A percentile compares a stretch with the other conserved stretches of the same genome.
Conservation (phyloP, 2,113 vertebrate species). For the Pelobates fuscus region DNA sequence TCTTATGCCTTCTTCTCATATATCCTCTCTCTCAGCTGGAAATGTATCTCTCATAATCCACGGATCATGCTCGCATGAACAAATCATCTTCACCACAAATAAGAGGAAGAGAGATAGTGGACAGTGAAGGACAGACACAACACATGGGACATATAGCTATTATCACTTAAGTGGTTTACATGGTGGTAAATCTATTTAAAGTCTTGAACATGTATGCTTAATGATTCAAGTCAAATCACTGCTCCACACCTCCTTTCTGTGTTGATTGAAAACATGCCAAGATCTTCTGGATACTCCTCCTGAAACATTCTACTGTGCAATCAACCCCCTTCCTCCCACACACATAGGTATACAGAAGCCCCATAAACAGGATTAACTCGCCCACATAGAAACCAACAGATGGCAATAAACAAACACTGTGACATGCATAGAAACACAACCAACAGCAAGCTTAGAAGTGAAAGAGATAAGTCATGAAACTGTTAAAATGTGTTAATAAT, state of each 20-base stretch:
- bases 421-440: neutral
- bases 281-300: slow-evolving; percentile 11
- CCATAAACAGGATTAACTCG: slow-evolving; percentile 26
- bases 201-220: slow-evolving; percentile 8
- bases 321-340: slow-evolving; percentile 14
- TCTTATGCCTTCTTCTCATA: slow-evolving; percentile 13
- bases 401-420: slow-evolving; percentile 26
- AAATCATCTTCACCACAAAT: slow-evolving; percentile 1
- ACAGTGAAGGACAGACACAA: neutral
- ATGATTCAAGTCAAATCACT: slow-evolving; percentile 3
- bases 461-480: neutral
- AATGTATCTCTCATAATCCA: slow-evolving; percentile 12
- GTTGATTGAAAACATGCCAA: slow-evolving; percentile 31
- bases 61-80: slow-evolving; percentile 16
- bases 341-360: slow-evolving; percentile 29
- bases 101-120: neutral
- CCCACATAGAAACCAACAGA: slow-evolving; percentile 29
- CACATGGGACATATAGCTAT: slow-evolving; percentile 6
- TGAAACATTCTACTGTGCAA: slow-evolving; percentile 1
- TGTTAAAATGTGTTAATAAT: neutral
- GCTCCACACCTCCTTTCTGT: slow-evolving; percentile 12
- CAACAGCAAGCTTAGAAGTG: neutral
- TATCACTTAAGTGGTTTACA: slow-evolving; percentile 28
- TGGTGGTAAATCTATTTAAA: slow-evolving; percentile 31
- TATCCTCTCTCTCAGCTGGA: slow-evolving; percentile 17